Conservation (phyloP, 2,113 vertebrate genomes). For the Erythrolamprus reginae region DNA sequence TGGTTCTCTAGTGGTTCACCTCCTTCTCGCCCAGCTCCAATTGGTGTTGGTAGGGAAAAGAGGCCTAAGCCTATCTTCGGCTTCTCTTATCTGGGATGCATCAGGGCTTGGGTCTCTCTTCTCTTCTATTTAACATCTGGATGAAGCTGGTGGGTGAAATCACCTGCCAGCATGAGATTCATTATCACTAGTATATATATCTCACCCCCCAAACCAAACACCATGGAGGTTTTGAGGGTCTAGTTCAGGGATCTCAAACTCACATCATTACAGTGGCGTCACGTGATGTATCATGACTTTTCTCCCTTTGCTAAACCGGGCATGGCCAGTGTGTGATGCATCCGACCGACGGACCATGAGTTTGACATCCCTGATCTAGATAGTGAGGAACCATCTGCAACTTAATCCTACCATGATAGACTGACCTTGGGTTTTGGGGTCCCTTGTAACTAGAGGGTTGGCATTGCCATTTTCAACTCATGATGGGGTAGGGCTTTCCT, state of each 20-base stretch:
- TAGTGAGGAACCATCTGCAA: background rate
- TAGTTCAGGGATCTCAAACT: background rate
- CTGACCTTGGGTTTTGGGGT: background rate
- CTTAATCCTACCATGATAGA: background rate
- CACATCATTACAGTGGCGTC: too few relatives aligned
- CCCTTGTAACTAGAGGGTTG: background rate
- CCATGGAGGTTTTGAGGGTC: background rate
- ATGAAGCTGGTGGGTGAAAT: background rate
- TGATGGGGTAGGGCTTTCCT: background rate
- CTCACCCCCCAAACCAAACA: background rate
- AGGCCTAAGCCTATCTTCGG: background rate
- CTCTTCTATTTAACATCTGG: background rate
- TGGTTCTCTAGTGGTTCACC: background rate
- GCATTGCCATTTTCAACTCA: background rate
- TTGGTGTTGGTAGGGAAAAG: background rate
- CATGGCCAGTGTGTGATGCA: too few relatives aligned
- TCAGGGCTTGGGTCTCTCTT: background rate
- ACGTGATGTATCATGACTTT: too few relatives aligned
- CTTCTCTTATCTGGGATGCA: background rate
- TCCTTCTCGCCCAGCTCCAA: background rate
- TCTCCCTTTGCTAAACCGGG: too few relatives aligned
- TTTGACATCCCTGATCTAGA: background rate
- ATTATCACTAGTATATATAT: background rate
- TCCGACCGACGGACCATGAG: too few relatives aligned
- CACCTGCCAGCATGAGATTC: background rate